These are phyloP conservation scores for Sinonovacula constricta DNA, from an alignment of 1,140 invertebrate genomes.

Conservation along the genomic window DNA sequence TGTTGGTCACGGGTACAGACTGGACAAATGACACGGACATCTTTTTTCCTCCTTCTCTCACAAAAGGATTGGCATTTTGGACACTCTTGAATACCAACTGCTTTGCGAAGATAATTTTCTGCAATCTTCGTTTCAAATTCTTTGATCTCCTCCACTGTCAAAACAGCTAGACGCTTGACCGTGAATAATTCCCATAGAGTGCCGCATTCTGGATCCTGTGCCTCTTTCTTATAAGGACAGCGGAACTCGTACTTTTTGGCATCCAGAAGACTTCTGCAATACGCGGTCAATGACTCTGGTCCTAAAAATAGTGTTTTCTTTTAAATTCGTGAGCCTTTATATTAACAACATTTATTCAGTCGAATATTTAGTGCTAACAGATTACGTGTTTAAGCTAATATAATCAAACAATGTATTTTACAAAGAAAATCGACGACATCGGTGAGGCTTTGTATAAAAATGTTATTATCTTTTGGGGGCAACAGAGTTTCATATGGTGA, in stretches of 20 bases:
- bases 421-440: too few species aligned
- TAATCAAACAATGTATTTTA: too few species aligned
- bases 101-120: slow-evolving; percentile 40
- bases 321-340: too few species aligned
- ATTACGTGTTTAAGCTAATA: too few species aligned
- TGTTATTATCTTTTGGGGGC: too few species aligned
- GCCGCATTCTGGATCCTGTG: slow-evolving; percentile 14
- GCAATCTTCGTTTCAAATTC: slow-evolving; percentile 49
- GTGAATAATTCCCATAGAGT: slow-evolving; percentile 39
- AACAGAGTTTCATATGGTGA: too few species aligned
- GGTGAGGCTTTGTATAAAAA: too few species aligned
- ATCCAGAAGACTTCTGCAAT: slow-evolving; percentile 32
- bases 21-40: slow-evolving; percentile 35
- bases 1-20: slow-evolving; percentile 24
- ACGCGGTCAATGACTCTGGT: slow-evolving; percentile 48
- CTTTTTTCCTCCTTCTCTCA: slow-evolving; percentile 13
- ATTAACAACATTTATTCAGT: too few species aligned
- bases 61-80: slow-evolving; percentile 43
- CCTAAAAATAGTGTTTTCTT: too few species aligned
- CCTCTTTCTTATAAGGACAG: slow-evolving; percentile 24
- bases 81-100: slow-evolving; percentile 49
- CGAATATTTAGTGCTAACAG: too few species aligned
- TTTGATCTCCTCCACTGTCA: slow-evolving; percentile 37
- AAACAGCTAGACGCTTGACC: slow-evolving; percentile 25
- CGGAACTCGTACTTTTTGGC: slow-evolving; percentile 37